Percentiles rank a stretch among this genome's conserved stretches.
Evolutionary conservation across 2,888 invertebrate species (phyloP).

Genomic region (Hirtodrosophila confusa): DNA sequence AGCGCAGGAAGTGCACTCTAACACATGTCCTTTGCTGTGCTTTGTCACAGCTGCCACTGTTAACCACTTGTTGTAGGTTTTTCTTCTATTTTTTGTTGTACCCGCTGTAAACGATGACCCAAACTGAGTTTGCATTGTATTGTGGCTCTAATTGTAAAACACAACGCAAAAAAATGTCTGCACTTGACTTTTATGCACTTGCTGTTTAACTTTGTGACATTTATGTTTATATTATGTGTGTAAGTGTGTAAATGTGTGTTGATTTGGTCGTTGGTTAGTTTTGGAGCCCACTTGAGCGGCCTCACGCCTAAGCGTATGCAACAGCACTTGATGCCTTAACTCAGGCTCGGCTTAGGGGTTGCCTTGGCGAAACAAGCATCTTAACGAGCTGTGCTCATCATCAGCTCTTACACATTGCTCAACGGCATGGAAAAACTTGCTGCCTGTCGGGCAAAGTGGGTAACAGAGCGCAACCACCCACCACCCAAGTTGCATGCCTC

Average conservation of each 20-base stretch:
- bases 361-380: conserved; percentile 56
- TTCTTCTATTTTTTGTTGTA: conserved; percentile 5
- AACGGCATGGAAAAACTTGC: conserved; percentile 47
- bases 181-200: conserved; percentile 60
- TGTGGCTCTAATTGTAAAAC: conserved; percentile 49
- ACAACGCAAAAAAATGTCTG: conserved; percentile 10
- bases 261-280: conserved; percentile 17
- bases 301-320: conserved; percentile 61
- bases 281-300: conserved; percentile 36
- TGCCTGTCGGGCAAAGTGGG: conserved; percentile 39
- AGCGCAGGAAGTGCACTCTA: conserved; percentile 22
- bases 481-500: conserved; percentile 14
- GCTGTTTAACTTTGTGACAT: conserved; percentile 65
- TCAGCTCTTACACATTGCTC: conserved; percentile 48
- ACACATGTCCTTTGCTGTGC: conserved; percentile 47
- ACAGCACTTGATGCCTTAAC: conserved; percentile 26
- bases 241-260: conserved; percentile 10
- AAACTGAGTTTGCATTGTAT: conserved; percentile 1
- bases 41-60: conserved; percentile 29
- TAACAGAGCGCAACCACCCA: conserved; percentile 40
- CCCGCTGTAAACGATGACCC: conserved; percentile 20
- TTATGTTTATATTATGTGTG: conserved; percentile 39
- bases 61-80: conserved; percentile 49
- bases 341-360: conserved; percentile 5
- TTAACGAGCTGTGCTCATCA: conserved; percentile 56